Evolutionary conservation across 2,797 vertebrate species (phyloP).

Genomic region (Limosa lapponica): DNA sequence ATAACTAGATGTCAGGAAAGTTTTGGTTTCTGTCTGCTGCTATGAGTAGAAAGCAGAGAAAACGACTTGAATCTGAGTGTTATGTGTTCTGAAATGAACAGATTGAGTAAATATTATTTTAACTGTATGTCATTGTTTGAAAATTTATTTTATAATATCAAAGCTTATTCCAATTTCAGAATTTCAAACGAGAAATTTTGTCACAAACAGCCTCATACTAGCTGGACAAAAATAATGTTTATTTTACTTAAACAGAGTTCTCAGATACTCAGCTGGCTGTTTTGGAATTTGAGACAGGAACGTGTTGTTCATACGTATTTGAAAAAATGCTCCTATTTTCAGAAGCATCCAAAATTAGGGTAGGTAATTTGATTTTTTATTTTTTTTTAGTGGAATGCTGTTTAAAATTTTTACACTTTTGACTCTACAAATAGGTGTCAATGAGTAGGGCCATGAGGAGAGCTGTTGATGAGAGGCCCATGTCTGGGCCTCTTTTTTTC

Average conservation of each 20-base stretch:
- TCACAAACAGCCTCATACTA: neutral
- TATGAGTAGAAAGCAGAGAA: neutral
- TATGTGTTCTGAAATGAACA: neutral
- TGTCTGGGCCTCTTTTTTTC: neutral
- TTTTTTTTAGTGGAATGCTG: neutral
- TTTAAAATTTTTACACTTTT: neutral
- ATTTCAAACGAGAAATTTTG: neutral
- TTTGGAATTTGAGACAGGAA: constrained; percentile 33
- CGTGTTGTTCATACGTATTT: neutral
- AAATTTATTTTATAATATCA: neutral
- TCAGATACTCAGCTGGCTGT: neutral
- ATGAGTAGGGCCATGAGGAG: neutral
- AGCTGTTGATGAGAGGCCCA: neutral
- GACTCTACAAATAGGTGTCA: neutral
- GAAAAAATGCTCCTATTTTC: neutral
- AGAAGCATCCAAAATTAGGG: neutral
- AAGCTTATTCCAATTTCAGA: neutral
- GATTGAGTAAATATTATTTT: neutral
- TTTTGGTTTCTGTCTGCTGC: neutral
- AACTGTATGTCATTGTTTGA: neutral
- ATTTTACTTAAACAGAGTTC: constrained; percentile 52
- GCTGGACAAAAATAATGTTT: constrained; percentile 15
- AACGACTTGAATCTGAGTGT: neutral
- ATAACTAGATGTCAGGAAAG: neutral
- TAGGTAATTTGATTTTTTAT: constrained; percentile 14